Evolutionary conservation across 2,113 vertebrate genomes (phyloP), one percentile per base, ranked within the genome.

Genomic region (Pterocles orientalis): DNA sequence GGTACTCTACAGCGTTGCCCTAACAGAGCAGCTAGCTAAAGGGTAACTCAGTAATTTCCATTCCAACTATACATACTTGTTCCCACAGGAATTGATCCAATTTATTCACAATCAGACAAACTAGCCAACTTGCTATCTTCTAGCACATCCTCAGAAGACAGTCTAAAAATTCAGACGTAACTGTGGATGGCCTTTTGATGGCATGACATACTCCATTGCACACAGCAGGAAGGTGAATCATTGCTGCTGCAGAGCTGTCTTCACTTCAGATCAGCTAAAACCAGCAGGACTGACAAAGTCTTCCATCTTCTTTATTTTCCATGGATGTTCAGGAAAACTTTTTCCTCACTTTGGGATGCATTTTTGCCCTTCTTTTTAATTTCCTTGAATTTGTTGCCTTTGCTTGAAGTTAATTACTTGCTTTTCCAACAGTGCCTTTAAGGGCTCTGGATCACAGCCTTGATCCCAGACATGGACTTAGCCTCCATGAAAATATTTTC

Each of bases 151-250:
- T 47, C 24, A 70, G 53, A 89, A 81, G 82, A 61, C 3, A 47
- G 11, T 25, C 29, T 47, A 21, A 72, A 54, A 70, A 69, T 48
- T 56, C 58, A 80, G 5, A 26, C 6, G 3, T 72, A 56, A 39
- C 5, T n/a, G 4, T 43, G 21, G 18, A n/a, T 70, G 33, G 12
- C 7, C 5, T 58, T 84, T 73, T 10, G 5, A 45, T 61, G 39
- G 3, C 26, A 53, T 0, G 1, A n/a, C 17, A 51, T 75, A 18
- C 2, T 53, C 26, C 16, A 1, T 20, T 3, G 5, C 45, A 65
- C 18, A 6, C 5, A 31, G 25, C 5, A 75, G 15, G 8, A 82
- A 58, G 9, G 11, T 12, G 18, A 73, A 36, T 33, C 9, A 31
- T 43, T 23, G 25, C 29, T 57, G 16, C 36, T 39, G 20, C 16